Evolutionary conservation across 2,888 invertebrate species (phyloP).

Genomic region (Adelognathus sp.): DNA sequence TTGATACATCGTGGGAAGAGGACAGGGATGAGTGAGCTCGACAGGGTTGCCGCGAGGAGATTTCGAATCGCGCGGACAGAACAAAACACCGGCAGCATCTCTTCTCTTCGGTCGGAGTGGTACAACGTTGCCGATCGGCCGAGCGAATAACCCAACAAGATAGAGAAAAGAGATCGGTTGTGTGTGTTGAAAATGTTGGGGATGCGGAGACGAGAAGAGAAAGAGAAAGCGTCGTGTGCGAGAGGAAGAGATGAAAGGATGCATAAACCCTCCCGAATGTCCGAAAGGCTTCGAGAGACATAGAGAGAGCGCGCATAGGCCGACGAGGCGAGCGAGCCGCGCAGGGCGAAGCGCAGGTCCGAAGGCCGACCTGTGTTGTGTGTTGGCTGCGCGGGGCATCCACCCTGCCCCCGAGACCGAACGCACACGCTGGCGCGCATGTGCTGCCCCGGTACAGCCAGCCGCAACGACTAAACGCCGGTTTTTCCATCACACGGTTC

Average conservation of each 20-base stretch:
- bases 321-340: slow-evolving; percentile 49
- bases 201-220: slow-evolving; percentile 61
- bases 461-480: slow-evolving; percentile 25
- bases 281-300: slow-evolving; percentile 42
- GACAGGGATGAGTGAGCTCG: slow-evolving; percentile 66
- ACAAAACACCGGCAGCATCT: slow-evolving; percentile 45
- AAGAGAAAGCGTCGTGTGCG: slow-evolving; percentile 50
- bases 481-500: not conserved
- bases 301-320: slow-evolving; percentile 36
- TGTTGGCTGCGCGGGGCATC: slow-evolving; percentile 52
- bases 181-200: slow-evolving; percentile 59
- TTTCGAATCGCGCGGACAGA: slow-evolving; percentile 24
- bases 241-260: slow-evolving; percentile 50
- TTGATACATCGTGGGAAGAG: slow-evolving; percentile 6
- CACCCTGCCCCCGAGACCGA: slow-evolving; percentile 50
- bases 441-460: slow-evolving; percentile 34
- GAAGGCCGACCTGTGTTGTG: slow-evolving; percentile 55
- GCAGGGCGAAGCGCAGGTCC: slow-evolving; percentile 76
- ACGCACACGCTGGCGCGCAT: slow-evolving; percentile 49
- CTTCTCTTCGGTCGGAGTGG: slow-evolving; percentile 5
- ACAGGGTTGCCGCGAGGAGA: slow-evolving; percentile 68
- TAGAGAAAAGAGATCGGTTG: slow-evolving; percentile 31
- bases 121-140: slow-evolving; percentile 53
- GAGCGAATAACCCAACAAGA: slow-evolving; percentile 32
- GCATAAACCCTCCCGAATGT: slow-evolving; percentile 34